Base-by-base conservation (phyloP, 2,797 vertebrate species). In the Falco naumanni region DNA sequence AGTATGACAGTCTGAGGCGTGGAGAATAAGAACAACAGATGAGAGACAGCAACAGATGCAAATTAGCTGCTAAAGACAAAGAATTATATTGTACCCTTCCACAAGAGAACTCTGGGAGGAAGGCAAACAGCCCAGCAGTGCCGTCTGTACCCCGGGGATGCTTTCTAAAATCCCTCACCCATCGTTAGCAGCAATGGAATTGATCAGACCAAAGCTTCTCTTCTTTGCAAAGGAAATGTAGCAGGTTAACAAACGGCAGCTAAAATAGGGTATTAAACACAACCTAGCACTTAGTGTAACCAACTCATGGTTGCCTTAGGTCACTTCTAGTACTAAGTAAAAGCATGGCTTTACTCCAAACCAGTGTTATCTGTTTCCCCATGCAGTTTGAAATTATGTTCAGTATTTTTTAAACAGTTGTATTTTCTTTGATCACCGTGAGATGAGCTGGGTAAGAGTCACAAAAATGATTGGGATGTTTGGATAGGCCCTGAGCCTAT, bases 21-120 rank as follows among this genome's bases (percentile, higher is more conserved):
- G 21, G 87, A 56, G 80, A 94, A 87, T n/a, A 86, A 50, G 77
- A 96, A 68, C 87, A 94, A 89, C 78, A 90, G 83, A 87, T 61
- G 77, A 95, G 86, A 94, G 69, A 77, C 60, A 79, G 70, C 70
- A 95, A 77, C 86, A 93, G 75, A 95, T 85, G 90, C 29, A 90
- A 90, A 89, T 83, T 56, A 90, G 64, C 80, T 90, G 75, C 71
- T 82, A 37, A 82, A 92, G 33, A 74, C 84, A 68, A 84, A 84
- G 85, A 79, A 59, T 77, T 79, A 43, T 37, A 57, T 39, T 61
- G 66, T 61, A 31, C 37, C 34, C 68, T 95, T 77, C 53, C 64
- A 51, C 13, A 72, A 54, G 77, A 86, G 93, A 79, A 69, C 63
- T 48, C 61, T 2, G 2, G 10, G 66, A 91, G 84, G 91, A 94